These are phyloP conservation scores for Cariama cristata DNA, from an alignment of 2,113 vertebrate genomes.

Conservation along the genomic window DNA sequence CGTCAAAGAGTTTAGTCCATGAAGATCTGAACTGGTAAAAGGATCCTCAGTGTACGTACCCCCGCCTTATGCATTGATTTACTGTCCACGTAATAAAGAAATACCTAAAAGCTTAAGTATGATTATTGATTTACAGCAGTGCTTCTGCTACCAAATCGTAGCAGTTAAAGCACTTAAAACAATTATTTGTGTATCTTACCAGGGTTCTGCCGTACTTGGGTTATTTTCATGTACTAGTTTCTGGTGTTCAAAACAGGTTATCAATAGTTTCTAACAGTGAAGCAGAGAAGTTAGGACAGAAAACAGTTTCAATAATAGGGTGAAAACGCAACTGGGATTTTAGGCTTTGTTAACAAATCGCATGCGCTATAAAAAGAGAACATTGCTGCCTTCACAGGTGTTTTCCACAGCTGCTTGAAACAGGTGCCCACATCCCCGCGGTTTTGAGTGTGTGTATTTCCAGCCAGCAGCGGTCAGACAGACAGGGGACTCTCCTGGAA, in stretches of 20 bases:
- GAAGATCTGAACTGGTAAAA: background rate
- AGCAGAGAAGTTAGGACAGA: background rate
- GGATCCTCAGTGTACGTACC: background rate
- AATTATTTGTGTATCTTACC: background rate
- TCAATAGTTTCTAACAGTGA: background rate
- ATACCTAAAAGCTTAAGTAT: background rate
- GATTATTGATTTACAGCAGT: background rate
- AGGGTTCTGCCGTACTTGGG: background rate
- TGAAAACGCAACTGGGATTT: background rate
- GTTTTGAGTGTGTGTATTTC: background rate
- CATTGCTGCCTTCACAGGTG: fast-evolving
- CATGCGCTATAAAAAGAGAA: background rate
- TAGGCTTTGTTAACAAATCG: background rate
- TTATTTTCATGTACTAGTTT: background rate
- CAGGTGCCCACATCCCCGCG: no score
- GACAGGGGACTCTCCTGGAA: background rate
- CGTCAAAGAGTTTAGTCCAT: background rate
- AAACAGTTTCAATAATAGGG: background rate
- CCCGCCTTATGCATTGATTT: background rate
- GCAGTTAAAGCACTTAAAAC: background rate
- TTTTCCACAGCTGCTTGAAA: background rate
- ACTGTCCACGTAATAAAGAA: background rate
- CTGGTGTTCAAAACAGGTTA: background rate
- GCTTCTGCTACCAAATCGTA: background rate
- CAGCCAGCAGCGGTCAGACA: background rate